Conservation (phyloP, 2,888 invertebrate genomes). For the Macrophya annulata region DNA sequence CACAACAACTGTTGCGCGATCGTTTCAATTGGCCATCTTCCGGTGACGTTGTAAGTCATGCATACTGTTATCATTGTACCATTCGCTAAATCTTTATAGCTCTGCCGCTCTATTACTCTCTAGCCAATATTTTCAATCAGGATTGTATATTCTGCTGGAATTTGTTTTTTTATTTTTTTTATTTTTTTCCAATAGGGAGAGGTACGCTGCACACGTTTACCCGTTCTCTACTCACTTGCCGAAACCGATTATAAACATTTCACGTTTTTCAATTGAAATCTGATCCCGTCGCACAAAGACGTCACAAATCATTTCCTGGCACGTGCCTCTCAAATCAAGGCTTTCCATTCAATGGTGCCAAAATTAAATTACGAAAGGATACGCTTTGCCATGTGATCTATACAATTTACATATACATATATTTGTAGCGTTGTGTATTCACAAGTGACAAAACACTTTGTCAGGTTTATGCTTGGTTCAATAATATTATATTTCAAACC, state of each 20-base stretch:
- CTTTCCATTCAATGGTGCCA: constrained; percentile 18
- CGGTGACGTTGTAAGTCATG: constrained; percentile 75
- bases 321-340: constrained; percentile 14
- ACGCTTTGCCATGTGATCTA: not conserved
- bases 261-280: not conserved
- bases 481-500: not conserved
- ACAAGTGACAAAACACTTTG: not conserved
- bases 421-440: not conserved
- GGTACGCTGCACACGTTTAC: not conserved
- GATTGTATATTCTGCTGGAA: not conserved
- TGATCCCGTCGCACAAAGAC: not conserved
- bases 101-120: constrained; percentile 57
- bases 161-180: not conserved
- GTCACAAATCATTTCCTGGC: not conserved
- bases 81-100: constrained; percentile 40
- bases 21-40: constrained; percentile 76
- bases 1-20: constrained; percentile 77
- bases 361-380: not conserved
- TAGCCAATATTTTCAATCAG: constrained; percentile 2
- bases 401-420: not conserved
- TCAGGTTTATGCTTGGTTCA: not conserved
- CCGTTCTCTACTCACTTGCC: not conserved
- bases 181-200: not conserved
- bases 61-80: constrained; percentile 53
- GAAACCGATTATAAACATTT: not conserved